phyloP scores from a whole-genome alignment of 2,888 invertebrate species.

The Pheosia tremula region DNA sequence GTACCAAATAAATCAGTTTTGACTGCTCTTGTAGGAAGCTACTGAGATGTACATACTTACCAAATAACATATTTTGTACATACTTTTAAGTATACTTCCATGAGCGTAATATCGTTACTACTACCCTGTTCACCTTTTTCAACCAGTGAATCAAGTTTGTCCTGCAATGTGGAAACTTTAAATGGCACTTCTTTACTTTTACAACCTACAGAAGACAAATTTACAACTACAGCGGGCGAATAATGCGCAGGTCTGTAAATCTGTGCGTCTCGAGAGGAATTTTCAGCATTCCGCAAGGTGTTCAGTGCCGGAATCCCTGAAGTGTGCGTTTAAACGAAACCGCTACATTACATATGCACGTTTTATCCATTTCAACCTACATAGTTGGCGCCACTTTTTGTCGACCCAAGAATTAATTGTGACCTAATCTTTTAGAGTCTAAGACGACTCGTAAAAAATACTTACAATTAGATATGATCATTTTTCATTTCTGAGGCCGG shows the following conservation, averaged over 20 bases:
- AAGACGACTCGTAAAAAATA: no score
- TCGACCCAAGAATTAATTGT: neutral
- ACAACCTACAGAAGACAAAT: neutral
- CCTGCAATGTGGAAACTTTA: neutral
- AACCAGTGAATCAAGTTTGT: neutral
- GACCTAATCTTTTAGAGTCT: neutral
- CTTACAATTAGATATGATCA: no score
- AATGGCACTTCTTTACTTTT: neutral
- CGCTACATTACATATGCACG: conserved; percentile 22
- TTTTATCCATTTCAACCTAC: conserved; percentile 20
- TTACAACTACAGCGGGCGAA: neutral
- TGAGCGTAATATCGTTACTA: neutral
- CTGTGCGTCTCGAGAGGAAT: conserved; percentile 11
- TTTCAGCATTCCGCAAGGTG: conserved; percentile 18
- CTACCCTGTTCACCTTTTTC: neutral
- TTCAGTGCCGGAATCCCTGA: conserved; percentile 13
- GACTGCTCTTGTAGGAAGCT: no score
- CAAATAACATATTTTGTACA: no score
- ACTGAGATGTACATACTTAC: no score
- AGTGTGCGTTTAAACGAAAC: conserved; percentile 30
- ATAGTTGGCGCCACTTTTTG: neutral
- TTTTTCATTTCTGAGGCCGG: no score
- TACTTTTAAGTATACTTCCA: no score
- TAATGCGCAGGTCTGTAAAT: conserved; percentile 11
- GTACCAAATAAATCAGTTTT: no score